Percentiles rank a stretch among this genome's conserved stretches.
Conservation (phyloP, 2,888 invertebrate species). For the Bedellia somnulentella region DNA sequence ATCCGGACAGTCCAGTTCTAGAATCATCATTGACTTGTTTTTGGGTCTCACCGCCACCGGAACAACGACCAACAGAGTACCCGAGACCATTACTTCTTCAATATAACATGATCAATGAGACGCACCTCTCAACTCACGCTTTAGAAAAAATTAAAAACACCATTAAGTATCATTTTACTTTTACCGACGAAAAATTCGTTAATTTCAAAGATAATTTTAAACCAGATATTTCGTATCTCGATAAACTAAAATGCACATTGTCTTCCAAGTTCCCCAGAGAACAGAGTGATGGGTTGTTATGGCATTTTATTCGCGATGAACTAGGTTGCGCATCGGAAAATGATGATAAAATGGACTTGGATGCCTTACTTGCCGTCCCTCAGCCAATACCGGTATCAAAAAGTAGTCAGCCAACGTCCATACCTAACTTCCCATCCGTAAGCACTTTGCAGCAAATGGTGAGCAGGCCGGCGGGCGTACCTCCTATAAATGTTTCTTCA, state of each 20-base stretch:
- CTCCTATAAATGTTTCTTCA: conserved; percentile 49
- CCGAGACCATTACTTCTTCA: conserved; percentile 90
- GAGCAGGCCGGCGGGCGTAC: conserved; percentile 49
- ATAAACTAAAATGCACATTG: conserved; percentile 81
- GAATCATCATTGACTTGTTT: conserved; percentile 85
- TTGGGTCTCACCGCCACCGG: conserved; percentile 96
- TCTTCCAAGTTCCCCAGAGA: conserved; percentile 82
- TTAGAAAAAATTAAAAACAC: conserved; percentile 85
- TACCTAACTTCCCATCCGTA: conserved; percentile 48
- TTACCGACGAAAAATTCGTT: conserved; percentile 40
- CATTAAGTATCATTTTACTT: conserved; percentile 78
- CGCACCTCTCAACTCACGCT: conserved; percentile 76
- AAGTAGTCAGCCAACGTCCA: conserved; percentile 31
- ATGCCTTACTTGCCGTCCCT: conserved; percentile 61
- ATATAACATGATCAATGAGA: conserved; percentile 81
- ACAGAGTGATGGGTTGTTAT: conserved; percentile 73
- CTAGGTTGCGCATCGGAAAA: conserved; percentile 68
- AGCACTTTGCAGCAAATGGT: conserved; percentile 56
- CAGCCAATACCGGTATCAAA: conserved; percentile 51
- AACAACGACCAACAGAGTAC: conserved; percentile 88
- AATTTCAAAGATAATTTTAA: conserved; percentile 65
- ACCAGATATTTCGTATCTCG: conserved; percentile 75
- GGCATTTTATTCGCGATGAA: conserved; percentile 78
- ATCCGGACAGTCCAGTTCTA: conserved; percentile 75
- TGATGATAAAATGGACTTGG: conserved; percentile 69